Evolutionary conservation across 2,888 invertebrate genomes (phyloP).

Genomic region (Troglohyphantes excavatus): DNA sequence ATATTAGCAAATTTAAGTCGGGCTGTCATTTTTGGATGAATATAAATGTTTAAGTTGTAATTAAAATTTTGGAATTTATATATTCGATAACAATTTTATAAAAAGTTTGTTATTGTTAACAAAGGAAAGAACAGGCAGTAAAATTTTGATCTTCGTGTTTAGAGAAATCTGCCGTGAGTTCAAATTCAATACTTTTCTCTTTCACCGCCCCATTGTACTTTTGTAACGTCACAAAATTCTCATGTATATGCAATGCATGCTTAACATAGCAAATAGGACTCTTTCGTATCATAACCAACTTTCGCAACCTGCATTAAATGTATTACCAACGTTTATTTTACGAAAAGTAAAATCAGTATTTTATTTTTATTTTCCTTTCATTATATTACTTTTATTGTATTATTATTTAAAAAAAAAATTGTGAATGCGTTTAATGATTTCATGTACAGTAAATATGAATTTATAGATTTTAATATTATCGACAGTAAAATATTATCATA

Average conservation of each 20-base stretch:
- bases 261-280: constrained; percentile 7
- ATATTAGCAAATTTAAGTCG: too few relatives aligned
- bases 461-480: constrained; percentile 64
- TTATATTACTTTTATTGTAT: not conserved
- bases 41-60: too few relatives aligned
- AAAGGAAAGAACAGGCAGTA: constrained; percentile 18
- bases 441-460: constrained; percentile 32
- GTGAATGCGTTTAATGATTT: constrained; percentile 22
- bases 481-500: constrained; percentile 21
- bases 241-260: constrained; percentile 5
- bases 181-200: constrained; percentile 40
- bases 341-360: not conserved
- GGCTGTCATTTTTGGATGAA: too few relatives aligned
- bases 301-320: not conserved
- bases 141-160: not conserved
- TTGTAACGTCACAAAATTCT: constrained; percentile 15
- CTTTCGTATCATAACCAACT: constrained; percentile 12
- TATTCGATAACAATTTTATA: too few relatives aligned
- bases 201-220: constrained; percentile 14
- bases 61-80: too few relatives aligned
- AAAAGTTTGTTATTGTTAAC: too few relatives aligned
- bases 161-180: constrained; percentile 54
- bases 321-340: not conserved
- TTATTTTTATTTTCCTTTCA: not conserved
- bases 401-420: too few relatives aligned